Evolutionary conservation across 2,888 invertebrate genomes (phyloP), one percentile per base, ranked within the genome.

Genomic region (Onchidella celtica): DNA sequence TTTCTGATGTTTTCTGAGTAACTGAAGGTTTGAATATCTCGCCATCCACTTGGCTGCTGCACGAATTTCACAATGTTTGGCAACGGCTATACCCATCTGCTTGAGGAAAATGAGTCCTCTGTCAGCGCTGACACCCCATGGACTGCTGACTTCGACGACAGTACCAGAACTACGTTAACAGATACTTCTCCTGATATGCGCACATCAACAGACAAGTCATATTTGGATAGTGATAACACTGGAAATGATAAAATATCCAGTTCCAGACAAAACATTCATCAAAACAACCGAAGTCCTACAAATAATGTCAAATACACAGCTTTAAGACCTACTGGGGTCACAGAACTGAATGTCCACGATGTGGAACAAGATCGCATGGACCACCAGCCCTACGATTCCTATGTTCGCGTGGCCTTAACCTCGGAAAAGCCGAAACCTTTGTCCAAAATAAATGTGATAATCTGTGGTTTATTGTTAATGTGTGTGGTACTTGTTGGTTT

Each of bases 241-340:
- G 61, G 36, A 0, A 27, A 27, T 2, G 1, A n/a, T 24, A 9
- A 38, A 17, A 65, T 38, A 9, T 34, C 65, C 17, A 55, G 63
- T 36, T 29, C 65, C 14, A 32, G 32, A 21, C 14, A 21, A 2
- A 32, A 32, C 1, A 32, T 17, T n/a, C 14, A 14, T 40, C 2
- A 21, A 1, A 14, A 0, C 47, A 40, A 36, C 17, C 69, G 34
- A 11, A 17, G 61, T 21, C 34, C 21, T 14, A 27, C 40, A 14
- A 55, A 66, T 14, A 74, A 24, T 11, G 29, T 47, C 59, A 80
- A 68, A 66, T 80, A 80, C 29, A 80, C 72, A 40, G 57, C 80
- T 17, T 36, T 80, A 57, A 66, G 24, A 59, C 57, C 73, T 0
- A 74, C 80, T 21, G 17, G 34, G 3, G 80, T 80, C 27, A 34